Evolutionary conservation across 2,888 invertebrate species (phyloP).

Genomic region (Stratiomys singularior): DNA sequence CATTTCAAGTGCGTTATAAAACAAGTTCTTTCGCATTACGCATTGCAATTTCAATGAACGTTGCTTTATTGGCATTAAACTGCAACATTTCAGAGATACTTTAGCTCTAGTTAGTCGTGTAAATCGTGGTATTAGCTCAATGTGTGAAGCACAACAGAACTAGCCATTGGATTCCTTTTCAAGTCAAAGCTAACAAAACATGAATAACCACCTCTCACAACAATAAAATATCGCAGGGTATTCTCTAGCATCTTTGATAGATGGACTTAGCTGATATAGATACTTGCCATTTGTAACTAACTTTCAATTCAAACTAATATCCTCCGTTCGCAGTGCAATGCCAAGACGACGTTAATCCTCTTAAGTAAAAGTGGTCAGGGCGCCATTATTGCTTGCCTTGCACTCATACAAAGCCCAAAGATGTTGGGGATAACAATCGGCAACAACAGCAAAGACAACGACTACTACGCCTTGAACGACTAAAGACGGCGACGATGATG

Average conservation of each 20-base stretch:
- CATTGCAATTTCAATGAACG: not conserved
- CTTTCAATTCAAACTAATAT: constrained; percentile 23
- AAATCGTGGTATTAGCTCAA: not conserved
- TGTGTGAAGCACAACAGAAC: not conserved
- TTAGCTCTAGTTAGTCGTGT: not conserved
- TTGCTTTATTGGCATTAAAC: not conserved
- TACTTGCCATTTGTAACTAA: constrained; percentile 6
- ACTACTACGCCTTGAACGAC: not conserved
- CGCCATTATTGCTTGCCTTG: constrained; percentile 29
- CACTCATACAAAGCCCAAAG: not conserved
- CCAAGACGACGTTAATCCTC: constrained; percentile 30
- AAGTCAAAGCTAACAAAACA: not conserved
- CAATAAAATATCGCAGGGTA: not conserved
- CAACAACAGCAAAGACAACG: not conserved
- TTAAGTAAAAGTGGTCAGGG: constrained; percentile 34
- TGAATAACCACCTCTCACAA: not conserved
- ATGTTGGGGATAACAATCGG: not conserved
- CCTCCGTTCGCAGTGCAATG: not conserved
- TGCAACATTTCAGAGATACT: no score
- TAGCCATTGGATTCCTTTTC: not conserved
- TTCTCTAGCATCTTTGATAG: not conserved
- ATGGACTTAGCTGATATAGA: not conserved
- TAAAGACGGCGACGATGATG: not conserved
- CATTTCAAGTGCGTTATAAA: not conserved
- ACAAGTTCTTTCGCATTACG: not conserved